Conservation (phyloP, 1,140 invertebrate genomes). For the Asobara japonica region DNA sequence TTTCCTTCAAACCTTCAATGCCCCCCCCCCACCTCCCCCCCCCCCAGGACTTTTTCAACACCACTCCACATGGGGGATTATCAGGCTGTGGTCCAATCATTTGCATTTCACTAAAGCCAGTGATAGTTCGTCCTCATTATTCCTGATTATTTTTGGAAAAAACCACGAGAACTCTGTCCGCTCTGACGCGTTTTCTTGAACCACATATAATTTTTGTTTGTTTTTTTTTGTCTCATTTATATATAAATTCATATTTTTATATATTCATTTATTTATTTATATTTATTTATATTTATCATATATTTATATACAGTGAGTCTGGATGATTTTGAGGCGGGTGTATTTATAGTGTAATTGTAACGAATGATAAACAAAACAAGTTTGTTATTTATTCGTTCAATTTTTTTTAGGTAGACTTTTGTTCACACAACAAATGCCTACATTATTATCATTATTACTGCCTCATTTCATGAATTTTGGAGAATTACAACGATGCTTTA, state of each 20-base stretch:
- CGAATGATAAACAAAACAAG: constrained; percentile 37
- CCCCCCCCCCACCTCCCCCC: neutral
- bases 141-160: constrained; percentile 18
- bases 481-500: constrained; percentile 60
- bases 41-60: neutral
- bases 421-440: constrained; percentile 22
- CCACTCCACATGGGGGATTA: neutral
- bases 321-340: constrained; percentile 32
- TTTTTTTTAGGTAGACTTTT: constrained; percentile 38
- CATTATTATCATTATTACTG: constrained; percentile 20
- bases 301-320: constrained; percentile 60
- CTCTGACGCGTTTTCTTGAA: constrained; percentile 45
- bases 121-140: neutral
- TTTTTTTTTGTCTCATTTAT: too few relatives aligned
- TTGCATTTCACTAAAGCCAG: constrained; percentile 20
- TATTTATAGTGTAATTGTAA: constrained; percentile 25
- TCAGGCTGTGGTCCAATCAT: constrained; percentile 14
- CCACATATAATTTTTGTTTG: constrained; percentile 19
- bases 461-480: constrained; percentile 31
- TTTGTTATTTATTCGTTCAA: constrained; percentile 37
- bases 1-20: too few relatives aligned
- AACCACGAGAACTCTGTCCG: constrained; percentile 46
- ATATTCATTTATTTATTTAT: constrained; percentile 47
- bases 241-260: constrained; percentile 24
- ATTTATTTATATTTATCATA: constrained; percentile 52